These are phyloP conservation scores for Lycaena phlaeas DNA, from an alignment of 2,888 invertebrate species.

Conservation along the genomic window DNA sequence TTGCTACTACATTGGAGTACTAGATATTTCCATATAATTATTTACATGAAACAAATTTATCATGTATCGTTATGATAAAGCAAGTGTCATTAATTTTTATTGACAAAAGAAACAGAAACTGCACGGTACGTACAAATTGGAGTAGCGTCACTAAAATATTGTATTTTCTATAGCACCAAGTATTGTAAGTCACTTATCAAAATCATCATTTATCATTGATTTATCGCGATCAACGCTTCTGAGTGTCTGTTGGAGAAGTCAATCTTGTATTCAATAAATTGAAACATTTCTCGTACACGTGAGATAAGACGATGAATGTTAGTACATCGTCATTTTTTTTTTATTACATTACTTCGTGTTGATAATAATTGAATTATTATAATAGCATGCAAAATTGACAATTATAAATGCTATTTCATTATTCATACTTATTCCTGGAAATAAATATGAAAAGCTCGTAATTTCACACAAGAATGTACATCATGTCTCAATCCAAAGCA, in stretches of 20 bases:
- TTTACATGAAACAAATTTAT: no score
- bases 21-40: no score
- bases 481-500: no score
- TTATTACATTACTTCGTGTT: background rate
- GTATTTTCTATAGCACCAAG: slow-evolving; percentile 11
- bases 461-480: no score
- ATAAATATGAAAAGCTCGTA: no score
- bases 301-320: slow-evolving; percentile 1
- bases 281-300: slow-evolving; percentile 22
- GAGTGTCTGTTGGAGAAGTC: slow-evolving; percentile 38
- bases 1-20: no score
- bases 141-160: slow-evolving; percentile 36
- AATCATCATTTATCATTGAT: slow-evolving; percentile 47
- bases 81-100: slow-evolving; percentile 18
- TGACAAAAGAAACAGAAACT: slow-evolving; percentile 25
- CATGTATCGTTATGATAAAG: no score
- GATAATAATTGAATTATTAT: background rate
- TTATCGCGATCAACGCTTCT: slow-evolving; percentile 44
- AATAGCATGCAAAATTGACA: slow-evolving; percentile 36
- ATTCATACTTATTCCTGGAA: no score
- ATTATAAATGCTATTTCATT: no score
- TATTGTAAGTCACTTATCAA: slow-evolving; percentile 3
- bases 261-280: slow-evolving; percentile 33
- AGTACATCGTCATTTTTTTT: background rate
- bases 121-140: slow-evolving; percentile 28